These are phyloP conservation scores for Paracanthobrama guichenoti DNA, from an alignment of 2,113 vertebrate genomes.

Conservation along the genomic window DNA sequence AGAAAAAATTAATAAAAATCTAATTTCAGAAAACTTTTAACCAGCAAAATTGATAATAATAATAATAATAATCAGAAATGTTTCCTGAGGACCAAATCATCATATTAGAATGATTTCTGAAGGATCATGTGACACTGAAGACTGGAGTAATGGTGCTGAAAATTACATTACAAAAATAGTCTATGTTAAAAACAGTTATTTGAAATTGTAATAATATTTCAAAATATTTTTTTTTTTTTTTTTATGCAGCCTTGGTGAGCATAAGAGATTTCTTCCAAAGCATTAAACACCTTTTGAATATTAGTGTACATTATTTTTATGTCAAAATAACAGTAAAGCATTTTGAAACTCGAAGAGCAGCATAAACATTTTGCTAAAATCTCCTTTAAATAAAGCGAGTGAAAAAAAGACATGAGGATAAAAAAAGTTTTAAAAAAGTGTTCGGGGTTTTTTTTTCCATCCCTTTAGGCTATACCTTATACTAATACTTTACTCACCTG, in stretches of 20 bases:
- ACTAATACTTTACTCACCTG: constrained; percentile 74
- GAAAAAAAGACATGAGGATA: background rate
- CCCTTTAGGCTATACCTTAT: too few species aligned
- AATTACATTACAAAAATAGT: background rate
- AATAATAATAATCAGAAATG: background rate
- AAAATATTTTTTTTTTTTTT: background rate
- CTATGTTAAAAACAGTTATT: background rate
- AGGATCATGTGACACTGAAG: background rate
- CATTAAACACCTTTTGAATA: background rate
- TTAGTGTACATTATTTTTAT: background rate
- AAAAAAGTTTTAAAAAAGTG: background rate
- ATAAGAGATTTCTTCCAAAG: background rate
- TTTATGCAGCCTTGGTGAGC: background rate
- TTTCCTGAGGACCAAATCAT: background rate
- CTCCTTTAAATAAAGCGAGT: background rate
- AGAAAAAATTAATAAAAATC: background rate
- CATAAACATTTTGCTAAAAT: background rate
- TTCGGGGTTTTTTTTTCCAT: too few species aligned
- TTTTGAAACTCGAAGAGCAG: background rate
- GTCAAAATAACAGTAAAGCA: background rate
- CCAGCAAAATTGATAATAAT: background rate
- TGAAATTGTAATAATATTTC: background rate
- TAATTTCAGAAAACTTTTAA: background rate
- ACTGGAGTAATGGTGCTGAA: background rate
- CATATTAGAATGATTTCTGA: background rate